Evolutionary conservation across 2,113 vertebrate genomes (phyloP).

Genomic region (Zosterops hypoxanthus): DNA sequence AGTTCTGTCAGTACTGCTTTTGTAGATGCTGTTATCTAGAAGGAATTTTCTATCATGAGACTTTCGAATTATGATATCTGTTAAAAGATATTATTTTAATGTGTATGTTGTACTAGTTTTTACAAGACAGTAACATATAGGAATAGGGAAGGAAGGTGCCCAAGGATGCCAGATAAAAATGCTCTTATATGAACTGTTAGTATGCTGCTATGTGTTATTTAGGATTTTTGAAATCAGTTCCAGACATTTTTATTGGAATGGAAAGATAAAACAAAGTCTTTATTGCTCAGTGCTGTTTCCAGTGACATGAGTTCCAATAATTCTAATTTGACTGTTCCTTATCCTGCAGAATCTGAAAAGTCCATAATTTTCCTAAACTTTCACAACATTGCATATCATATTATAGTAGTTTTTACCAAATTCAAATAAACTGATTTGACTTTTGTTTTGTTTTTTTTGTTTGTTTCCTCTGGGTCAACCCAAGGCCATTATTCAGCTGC

Average conservation of each 20-base stretch:
- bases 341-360: neutral
- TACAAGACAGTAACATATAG: neutral
- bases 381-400: neutral
- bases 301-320: neutral
- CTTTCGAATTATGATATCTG: neutral
- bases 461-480: neutral
- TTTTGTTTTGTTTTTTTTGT: neutral
- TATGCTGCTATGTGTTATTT: neutral
- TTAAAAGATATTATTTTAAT: neutral
- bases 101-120: neutral
- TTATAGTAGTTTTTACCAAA: neutral
- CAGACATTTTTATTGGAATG: neutral
- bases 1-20: neutral
- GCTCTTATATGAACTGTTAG: neutral
- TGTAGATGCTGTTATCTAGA: neutral
- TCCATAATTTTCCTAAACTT: neutral
- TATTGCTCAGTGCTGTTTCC: neutral
- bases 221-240: neutral
- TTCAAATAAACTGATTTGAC: neutral
- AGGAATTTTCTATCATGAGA: neutral
- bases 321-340: neutral
- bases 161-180: neutral
- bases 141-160: neutral
- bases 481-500: neutral
- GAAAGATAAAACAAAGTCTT: neutral